Percentiles rank a stretch among this genome's conserved stretches.
phyloP scores from a whole-genome alignment of 2,113 vertebrate genomes.

The Crocuta crocuta region DNA sequence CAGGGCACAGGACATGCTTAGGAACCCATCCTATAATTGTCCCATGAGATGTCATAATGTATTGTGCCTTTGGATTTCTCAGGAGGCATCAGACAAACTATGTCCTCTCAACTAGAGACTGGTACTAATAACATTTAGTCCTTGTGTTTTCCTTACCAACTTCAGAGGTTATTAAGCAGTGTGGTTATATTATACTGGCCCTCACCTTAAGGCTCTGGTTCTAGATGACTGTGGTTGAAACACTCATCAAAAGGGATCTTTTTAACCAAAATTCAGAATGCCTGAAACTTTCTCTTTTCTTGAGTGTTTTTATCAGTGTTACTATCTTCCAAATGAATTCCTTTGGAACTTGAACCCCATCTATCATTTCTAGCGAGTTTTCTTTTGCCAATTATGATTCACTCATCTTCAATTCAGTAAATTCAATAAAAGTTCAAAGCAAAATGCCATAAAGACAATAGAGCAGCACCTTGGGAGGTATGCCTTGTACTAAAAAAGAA shows the following conservation, averaged over 20 bases:
- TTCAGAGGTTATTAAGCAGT: neutral
- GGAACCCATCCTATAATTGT: neutral
- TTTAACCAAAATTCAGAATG: conserved; percentile 18
- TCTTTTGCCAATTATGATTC: neutral
- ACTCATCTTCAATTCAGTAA: conserved; percentile 24
- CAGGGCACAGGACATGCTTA: neutral
- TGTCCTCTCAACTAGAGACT: neutral
- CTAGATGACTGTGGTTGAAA: neutral
- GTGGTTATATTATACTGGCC: neutral
- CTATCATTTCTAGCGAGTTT: neutral
- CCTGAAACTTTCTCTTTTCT: conserved; percentile 13
- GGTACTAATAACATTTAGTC: neutral
- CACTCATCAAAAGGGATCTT: neutral
- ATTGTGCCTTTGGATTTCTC: neutral
- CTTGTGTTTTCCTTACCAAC: neutral
- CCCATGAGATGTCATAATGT: neutral
- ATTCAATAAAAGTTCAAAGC: conserved; percentile 49
- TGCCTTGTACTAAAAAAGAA: conserved; percentile 42
- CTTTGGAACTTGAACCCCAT: neutral
- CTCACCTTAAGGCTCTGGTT: neutral
- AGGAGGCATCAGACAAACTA: neutral
- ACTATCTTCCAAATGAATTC: conserved; percentile 1
- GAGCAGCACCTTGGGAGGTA: conserved; percentile 56
- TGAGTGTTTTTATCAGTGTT: neutral
- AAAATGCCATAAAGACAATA: conserved; percentile 43